phyloP scores from a whole-genome alignment of 2,113 vertebrate genomes.

The Ptilonorhynchus violaceus region DNA sequence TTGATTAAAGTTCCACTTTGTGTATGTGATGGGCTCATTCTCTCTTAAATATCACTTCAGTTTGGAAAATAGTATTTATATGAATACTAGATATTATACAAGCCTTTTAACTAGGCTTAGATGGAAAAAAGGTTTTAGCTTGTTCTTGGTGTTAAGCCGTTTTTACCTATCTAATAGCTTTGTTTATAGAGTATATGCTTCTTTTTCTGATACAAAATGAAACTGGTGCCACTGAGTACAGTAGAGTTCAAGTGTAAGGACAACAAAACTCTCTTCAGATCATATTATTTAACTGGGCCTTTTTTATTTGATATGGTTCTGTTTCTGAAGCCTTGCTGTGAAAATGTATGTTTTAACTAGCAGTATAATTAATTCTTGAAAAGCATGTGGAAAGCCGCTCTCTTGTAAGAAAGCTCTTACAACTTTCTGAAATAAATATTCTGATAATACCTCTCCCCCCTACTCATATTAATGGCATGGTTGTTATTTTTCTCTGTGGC shows the following conservation, averaged over 20 bases:
- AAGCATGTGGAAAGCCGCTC: not conserved
- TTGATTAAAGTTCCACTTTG: not conserved
- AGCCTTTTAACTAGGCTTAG: not conserved
- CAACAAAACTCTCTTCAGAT: not conserved
- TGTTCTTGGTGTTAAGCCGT: not conserved
- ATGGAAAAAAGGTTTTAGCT: not conserved
- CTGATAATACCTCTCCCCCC: not conserved
- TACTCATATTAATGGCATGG: not conserved
- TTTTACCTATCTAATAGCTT: not conserved
- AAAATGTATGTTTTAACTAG: not conserved
- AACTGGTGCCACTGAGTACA: not conserved
- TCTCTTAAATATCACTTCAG: not conserved
- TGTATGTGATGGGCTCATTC: not conserved
- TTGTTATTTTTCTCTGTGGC: not conserved
- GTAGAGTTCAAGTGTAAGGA: not conserved
- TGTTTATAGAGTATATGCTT: not conserved
- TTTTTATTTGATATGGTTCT: not conserved
- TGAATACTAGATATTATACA: not conserved
- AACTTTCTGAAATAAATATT: not conserved
- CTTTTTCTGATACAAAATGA: not conserved
- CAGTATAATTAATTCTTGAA: not conserved
- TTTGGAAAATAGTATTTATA: not conserved
- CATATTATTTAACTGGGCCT: not conserved
- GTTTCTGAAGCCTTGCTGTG: not conserved
- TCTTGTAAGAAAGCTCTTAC: not conserved